A percentile compares a stretch with the other conserved stretches of the same genome.
These are phyloP conservation scores for Eupithecia inturbata DNA, from an alignment of 2,888 invertebrate species.

Conservation along the genomic window DNA sequence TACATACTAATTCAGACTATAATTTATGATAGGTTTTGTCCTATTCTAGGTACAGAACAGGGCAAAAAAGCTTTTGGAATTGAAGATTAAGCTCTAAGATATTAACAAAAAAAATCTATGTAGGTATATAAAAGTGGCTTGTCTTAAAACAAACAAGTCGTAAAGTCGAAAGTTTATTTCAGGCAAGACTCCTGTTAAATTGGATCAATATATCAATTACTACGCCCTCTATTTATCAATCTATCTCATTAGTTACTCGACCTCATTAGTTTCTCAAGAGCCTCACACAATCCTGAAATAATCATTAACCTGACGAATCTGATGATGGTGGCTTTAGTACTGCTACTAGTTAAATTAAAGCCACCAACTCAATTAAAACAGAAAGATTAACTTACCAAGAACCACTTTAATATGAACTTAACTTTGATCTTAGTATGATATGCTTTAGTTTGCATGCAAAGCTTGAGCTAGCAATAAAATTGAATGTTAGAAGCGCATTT, in stretches of 20 bases:
- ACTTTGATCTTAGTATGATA: conserved; percentile 20
- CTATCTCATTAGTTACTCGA: conserved; percentile 39
- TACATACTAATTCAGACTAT: too few relatives aligned
- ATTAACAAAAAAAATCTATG: too few relatives aligned
- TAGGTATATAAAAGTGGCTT: not conserved
- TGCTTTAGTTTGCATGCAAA: conserved; percentile 34
- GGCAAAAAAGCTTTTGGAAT: not conserved
- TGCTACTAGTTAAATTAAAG: conserved; percentile 64
- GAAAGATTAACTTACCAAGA: conserved; percentile 24
- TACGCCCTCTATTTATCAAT: not conserved
- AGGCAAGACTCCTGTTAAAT: not conserved
- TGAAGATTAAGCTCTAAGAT: not conserved
- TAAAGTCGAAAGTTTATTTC: not conserved
- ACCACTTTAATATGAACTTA: conserved; percentile 19
- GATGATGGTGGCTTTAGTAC: conserved; percentile 68
- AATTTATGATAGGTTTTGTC: too few relatives aligned
- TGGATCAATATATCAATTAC: not conserved
- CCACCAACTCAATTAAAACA: conserved; percentile 68
- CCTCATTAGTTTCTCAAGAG: conserved; percentile 47
- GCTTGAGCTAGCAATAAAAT: conserved; percentile 50
- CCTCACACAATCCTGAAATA: conserved; percentile 53
- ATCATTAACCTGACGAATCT: conserved; percentile 70
- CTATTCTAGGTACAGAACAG: too few relatives aligned
- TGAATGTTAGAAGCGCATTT: conserved; percentile 59
- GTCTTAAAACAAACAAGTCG: too few relatives aligned